Evolutionary conservation across 2,797 vertebrate species (phyloP).

Genomic region (Apodemus agrarius): DNA sequence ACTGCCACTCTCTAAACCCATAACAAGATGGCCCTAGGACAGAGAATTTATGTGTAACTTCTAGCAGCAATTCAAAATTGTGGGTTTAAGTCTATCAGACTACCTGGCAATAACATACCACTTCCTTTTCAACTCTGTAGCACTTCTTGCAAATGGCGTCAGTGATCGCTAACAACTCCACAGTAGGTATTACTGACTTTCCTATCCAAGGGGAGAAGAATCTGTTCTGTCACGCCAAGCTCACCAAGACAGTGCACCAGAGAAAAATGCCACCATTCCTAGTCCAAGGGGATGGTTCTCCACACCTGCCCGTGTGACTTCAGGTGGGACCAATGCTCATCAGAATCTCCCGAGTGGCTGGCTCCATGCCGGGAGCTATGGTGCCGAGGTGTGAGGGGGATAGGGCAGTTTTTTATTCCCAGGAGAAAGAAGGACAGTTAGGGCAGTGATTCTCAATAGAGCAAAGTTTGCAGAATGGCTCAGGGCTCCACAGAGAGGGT

Average conservation of each 20-base stretch:
- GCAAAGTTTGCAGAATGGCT: not conserved
- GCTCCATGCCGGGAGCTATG: not conserved
- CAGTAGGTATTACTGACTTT: not conserved
- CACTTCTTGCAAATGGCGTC: not conserved
- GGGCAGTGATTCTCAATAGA: slow-evolving; percentile 65
- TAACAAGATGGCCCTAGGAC: not conserved
- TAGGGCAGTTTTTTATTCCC: slow-evolving; percentile 19
- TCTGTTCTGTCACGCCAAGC: not conserved
- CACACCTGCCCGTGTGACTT: not conserved
- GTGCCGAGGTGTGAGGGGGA: not conserved
- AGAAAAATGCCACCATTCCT: not conserved
- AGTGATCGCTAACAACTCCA: not conserved
- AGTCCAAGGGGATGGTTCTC: not conserved
- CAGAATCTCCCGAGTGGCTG: not conserved
- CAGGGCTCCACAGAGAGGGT: slow-evolving; percentile 50
- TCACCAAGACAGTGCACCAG: not conserved
- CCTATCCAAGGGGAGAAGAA: not conserved
- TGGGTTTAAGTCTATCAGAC: not conserved
- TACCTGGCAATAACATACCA: not conserved
- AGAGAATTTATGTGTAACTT: not conserved
- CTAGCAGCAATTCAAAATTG: slow-evolving; percentile 34
- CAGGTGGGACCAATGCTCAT: not conserved
- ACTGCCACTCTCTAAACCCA: not conserved
- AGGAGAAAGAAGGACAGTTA: not conserved
- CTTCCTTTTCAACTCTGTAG: not conserved